Evolutionary conservation across 1,140 invertebrate species (phyloP).

Genomic region (Phocides pigmalion): DNA sequence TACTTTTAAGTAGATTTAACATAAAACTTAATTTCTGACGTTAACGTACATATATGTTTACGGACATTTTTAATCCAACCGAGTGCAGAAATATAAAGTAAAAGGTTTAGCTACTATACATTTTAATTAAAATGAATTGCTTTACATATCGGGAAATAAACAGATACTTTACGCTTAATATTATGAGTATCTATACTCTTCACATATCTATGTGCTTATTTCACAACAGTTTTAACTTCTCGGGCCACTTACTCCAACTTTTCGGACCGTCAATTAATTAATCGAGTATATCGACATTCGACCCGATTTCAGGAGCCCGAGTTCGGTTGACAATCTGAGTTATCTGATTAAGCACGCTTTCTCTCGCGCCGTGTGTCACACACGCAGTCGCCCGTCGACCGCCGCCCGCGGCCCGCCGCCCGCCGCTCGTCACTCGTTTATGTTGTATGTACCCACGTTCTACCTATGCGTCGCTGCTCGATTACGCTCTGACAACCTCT

Average conservation of each 20-base stretch:
- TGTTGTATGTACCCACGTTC: too few species aligned
- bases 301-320: conserved; percentile 81
- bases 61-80: not conserved
- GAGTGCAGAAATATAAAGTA: not conserved
- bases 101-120: too few species aligned
- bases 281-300: conserved; percentile 81
- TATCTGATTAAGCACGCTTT: conserved; percentile 84
- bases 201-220: conserved; percentile 41
- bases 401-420: conserved; percentile 31
- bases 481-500: conserved; percentile 62
- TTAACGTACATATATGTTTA: not conserved
- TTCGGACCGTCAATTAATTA: conserved; percentile 81
- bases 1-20: conserved; percentile 27
- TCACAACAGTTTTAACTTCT: conserved; percentile 70
- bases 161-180: not conserved
- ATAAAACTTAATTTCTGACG: conserved; percentile 18
- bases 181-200: not conserved
- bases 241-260: conserved; percentile 72
- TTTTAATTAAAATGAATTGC: too few species aligned
- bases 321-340: conserved; percentile 80
- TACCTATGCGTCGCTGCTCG: conserved; percentile 54
- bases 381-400: conserved; percentile 35
- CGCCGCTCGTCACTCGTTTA: conserved; percentile 30
- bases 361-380: conserved; percentile 64
- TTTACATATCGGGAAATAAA: too few species aligned